These are phyloP conservation scores for Elephantulus edwardii DNA, from an alignment of 2,113 vertebrate genomes.

Conservation along the genomic window DNA sequence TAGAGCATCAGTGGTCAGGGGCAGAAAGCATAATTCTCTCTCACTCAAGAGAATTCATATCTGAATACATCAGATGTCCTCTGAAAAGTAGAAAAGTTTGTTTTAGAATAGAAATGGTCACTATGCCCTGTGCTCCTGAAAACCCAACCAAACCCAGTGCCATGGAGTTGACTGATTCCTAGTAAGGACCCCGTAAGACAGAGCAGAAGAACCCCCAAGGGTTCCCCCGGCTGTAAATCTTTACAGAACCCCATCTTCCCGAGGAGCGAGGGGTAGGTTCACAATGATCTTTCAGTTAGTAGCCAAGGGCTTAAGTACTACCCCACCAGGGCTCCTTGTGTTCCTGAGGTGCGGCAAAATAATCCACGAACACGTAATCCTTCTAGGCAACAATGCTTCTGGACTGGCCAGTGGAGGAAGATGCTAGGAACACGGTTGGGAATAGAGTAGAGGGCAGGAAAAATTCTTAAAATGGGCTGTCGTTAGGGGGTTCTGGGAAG, in stretches of 20 bases:
- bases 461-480: slow-evolving; percentile 4
- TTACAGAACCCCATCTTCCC: neutral
- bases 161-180: neutral
- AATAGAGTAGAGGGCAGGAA: neutral
- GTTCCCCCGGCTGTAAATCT: neutral
- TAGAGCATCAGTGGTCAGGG: neutral
- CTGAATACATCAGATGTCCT: neutral
- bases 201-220: neutral
- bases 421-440: neutral
- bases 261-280: neutral
- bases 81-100: neutral
- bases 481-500: slow-evolving; percentile 27
- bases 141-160: neutral
- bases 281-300: neutral
- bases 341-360: slow-evolving; percentile 3
- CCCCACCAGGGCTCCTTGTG: neutral
- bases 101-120: neutral
- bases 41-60: neutral
- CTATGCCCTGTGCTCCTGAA: slow-evolving; percentile 4
- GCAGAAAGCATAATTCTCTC: neutral
- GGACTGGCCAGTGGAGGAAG: slow-evolving; percentile 38
- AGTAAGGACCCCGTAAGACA: neutral
- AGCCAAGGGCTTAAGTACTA: neutral
- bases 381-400: neutral
- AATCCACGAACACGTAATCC: neutral